A percentile compares a stretch with the other conserved stretches of the same genome.
phyloP scores from a whole-genome alignment of 1,140 invertebrate species.

The Chironomus striatipennis region DNA sequence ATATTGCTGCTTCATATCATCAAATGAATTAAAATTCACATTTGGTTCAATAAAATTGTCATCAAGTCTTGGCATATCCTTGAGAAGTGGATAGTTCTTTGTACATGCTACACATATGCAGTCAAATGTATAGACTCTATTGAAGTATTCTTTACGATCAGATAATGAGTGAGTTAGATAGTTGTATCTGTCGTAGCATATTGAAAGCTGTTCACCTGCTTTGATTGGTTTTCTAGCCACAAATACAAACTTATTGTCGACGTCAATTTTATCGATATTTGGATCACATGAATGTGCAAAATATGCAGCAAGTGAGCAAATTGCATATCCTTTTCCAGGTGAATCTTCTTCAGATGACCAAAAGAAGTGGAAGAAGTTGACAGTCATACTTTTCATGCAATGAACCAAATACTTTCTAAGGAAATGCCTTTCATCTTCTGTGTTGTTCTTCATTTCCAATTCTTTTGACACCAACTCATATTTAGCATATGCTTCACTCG shows the following conservation, averaged over 20 bases:
- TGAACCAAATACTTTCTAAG: neutral
- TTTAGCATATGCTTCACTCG: neutral
- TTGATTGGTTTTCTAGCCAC: neutral
- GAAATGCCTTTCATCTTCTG: neutral
- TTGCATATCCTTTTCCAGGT: neutral
- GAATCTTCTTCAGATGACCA: neutral
- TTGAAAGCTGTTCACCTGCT: neutral
- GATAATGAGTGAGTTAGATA: neutral
- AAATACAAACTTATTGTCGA: slow-evolving; percentile 17
- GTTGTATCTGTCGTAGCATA: slow-evolving; percentile 3
- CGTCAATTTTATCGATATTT: neutral
- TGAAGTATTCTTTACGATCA: neutral
- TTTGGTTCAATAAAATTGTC: neutral
- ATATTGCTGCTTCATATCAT: neutral
- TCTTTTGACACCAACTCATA: neutral
- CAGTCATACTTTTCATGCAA: neutral
- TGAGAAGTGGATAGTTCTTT: neutral
- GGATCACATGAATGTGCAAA: slow-evolving; percentile 17
- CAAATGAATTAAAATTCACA: neutral
- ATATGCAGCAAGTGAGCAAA: slow-evolving; percentile 5
- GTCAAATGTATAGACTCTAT: neutral
- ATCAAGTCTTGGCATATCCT: neutral
- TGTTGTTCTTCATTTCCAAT: neutral
- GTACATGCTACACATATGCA: neutral
- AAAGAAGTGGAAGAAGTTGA: slow-evolving; percentile 11